phyloP scores from a whole-genome alignment of 2,888 invertebrate genomes.

The Pterostichus madidus region DNA sequence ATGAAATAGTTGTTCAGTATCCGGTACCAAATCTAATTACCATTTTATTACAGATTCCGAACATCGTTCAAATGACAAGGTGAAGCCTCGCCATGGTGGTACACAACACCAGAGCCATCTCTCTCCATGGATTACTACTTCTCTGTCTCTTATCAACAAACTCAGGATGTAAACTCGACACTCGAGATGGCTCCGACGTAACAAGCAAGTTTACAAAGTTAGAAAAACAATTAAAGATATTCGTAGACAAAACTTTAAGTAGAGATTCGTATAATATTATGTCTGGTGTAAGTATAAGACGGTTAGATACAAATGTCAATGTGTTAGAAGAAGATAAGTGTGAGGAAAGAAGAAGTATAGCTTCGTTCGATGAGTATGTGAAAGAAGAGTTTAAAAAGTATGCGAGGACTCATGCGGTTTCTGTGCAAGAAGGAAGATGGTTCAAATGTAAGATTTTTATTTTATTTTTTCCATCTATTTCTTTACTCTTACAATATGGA shows the following conservation, averaged over 20 bases:
- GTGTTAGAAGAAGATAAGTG: constrained; percentile 67
- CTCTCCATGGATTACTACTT: constrained; percentile 50
- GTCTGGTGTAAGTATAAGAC: constrained; percentile 80
- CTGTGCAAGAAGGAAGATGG: constrained; percentile 83
- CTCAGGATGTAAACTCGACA: background rate
- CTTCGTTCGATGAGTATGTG: constrained; percentile 79
- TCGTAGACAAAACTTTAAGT: constrained; percentile 80
- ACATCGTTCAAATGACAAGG: constrained; percentile 60
- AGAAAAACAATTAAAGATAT: constrained; percentile 79
- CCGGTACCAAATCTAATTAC: constrained; percentile 1
- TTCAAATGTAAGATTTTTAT: constrained; percentile 77
- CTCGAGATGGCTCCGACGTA: constrained; percentile 71
- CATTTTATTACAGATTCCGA: constrained; percentile 43
- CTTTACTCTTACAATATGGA: background rate
- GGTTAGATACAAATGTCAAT: constrained; percentile 70
- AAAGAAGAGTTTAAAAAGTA: constrained; percentile 81
- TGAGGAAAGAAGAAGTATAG: constrained; percentile 73
- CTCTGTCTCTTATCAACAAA: background rate
- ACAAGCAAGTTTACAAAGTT: constrained; percentile 75
- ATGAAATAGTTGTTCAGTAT: constrained; percentile 2
- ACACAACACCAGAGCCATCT: constrained; percentile 54
- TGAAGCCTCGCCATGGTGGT: constrained; percentile 60
- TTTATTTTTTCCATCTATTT: background rate
- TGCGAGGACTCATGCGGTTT: constrained; percentile 81
- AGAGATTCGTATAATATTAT: constrained; percentile 80